These are phyloP conservation scores for Echeneis naucrates DNA, from an alignment of 2,797 vertebrate genomes.

Conservation along the genomic window DNA sequence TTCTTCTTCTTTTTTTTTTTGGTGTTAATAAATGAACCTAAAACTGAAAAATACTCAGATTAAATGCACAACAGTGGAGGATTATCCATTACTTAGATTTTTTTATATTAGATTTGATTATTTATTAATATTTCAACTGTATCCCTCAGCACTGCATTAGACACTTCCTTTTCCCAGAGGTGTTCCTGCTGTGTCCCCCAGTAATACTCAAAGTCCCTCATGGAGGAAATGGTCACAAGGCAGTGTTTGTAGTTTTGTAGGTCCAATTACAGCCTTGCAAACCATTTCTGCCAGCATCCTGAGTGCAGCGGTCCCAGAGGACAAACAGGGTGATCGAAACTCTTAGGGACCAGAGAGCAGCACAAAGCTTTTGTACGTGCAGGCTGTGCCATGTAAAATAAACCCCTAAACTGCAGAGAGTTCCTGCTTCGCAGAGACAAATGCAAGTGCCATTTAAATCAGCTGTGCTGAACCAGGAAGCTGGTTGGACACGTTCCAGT, in stretches of 20 bases:
- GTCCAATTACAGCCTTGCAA: slow-evolving; percentile 37
- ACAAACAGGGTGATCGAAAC: slow-evolving; percentile 13
- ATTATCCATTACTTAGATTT: background rate
- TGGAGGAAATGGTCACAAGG: slow-evolving; percentile 23
- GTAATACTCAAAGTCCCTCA: background rate
- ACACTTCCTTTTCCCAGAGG: background rate
- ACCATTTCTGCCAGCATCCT: slow-evolving; percentile 29
- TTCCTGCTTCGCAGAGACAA: slow-evolving; percentile 6
- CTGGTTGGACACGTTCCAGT: slow-evolving; percentile 35
- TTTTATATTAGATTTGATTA: background rate
- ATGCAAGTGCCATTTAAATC: slow-evolving; percentile 30
- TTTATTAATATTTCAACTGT: background rate
- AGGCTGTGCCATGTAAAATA: background rate
- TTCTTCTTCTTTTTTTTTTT: no score
- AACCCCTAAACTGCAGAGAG: slow-evolving; percentile 7
- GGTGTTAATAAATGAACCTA: no score
- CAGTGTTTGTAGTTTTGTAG: slow-evolving; percentile 17
- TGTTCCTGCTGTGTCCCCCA: background rate
- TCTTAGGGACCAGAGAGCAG: slow-evolving; percentile 22
- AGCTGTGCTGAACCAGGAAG: slow-evolving; percentile 15
- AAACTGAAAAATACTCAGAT: background rate
- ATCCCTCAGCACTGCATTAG: background rate
- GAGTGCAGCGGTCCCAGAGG: slow-evolving; percentile 18
- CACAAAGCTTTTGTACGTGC: background rate
- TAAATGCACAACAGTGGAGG: background rate